Evolutionary conservation across 2,888 invertebrate genomes (phyloP), one percentile per base, ranked within the genome.

Genomic region (Philereme vetulata): DNA sequence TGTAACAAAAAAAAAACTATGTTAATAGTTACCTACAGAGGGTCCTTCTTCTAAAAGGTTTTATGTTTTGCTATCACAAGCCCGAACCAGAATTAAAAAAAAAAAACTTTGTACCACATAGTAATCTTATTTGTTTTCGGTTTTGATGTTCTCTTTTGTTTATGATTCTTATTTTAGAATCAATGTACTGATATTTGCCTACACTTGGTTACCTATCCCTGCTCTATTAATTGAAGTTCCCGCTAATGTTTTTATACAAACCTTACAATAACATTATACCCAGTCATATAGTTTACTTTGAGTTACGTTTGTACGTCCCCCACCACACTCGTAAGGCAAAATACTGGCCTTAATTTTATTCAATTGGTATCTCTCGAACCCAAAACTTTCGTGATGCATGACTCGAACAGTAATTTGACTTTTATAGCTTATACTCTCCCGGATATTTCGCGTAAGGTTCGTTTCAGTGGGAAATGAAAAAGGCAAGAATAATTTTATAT

Each of bases 331-430:
- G 68, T 72, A 63, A 76, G 71, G 71, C 76, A 71, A 76, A 78
- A 78, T 77, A 72, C 76, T 77, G 79, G 74, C 85, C 86, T 85
- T 86, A 87, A 89, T 90, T 89, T 88, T 84, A 89, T 90, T 90
- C 88, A 88, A 89, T 90, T 90, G 88, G 86, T 80, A 86, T 87
- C 86, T 88, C 84, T 80, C 78, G 78, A 79, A 84, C 90, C 89
- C 89, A 79, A 90, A 90, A 90, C 86, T 90, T 90, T 82, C 75
- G 80, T 89, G 87, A 90, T 86, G 86, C 84, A 89, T 87, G 86
- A 88, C 81, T 88, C 81, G 76, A 82, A 82, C 85, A 82, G 84
- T 89, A 89, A 90, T 89, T 88, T 82, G 86, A 86, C 82, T 89
- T 90, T 89, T 88, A 90, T 89, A 86, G 84, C 86, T 86, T 85